These are phyloP conservation scores for Bombus ignitus DNA, from an alignment of 1,140 invertebrate genomes.

Conservation along the genomic window DNA sequence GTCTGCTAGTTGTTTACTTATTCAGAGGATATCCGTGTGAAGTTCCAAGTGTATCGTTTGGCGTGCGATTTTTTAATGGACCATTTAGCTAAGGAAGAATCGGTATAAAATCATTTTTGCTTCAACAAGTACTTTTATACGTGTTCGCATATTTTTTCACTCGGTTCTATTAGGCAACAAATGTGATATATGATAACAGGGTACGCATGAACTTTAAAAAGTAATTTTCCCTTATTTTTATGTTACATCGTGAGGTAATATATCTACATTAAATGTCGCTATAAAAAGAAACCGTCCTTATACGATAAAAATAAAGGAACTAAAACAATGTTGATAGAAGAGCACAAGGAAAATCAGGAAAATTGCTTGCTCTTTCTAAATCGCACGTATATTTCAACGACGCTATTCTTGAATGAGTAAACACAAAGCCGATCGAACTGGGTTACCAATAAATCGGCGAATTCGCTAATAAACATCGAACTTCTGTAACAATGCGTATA, in stretches of 20 bases:
- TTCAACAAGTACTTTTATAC: not conserved
- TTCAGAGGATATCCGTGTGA: too few species aligned
- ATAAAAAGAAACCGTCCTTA: not conserved
- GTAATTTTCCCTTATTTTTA: not conserved
- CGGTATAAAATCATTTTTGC: not conserved
- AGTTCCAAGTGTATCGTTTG: not conserved
- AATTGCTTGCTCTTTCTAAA: too few species aligned
- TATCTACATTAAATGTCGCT: not conserved
- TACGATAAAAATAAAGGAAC: too few species aligned
- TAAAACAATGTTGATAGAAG: not conserved
- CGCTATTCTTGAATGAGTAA: not conserved
- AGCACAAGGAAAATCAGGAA: not conserved
- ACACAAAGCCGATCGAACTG: not conserved
- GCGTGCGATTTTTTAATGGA: not conserved
- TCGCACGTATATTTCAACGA: too few species aligned
- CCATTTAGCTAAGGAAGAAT: not conserved
- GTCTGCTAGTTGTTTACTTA: too few species aligned
- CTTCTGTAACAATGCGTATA: not conserved
- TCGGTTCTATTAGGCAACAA: not conserved
- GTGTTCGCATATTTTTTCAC: not conserved
- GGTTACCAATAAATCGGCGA: constrained; percentile 2
- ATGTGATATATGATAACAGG: not conserved
- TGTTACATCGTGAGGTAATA: not conserved
- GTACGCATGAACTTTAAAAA: not conserved
- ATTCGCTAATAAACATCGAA: not conserved